A percentile compares a stretch with the other conserved stretches of the same genome.
Conservation (phyloP, 2,888 invertebrate species). For the Silvanus unidentatus region DNA sequence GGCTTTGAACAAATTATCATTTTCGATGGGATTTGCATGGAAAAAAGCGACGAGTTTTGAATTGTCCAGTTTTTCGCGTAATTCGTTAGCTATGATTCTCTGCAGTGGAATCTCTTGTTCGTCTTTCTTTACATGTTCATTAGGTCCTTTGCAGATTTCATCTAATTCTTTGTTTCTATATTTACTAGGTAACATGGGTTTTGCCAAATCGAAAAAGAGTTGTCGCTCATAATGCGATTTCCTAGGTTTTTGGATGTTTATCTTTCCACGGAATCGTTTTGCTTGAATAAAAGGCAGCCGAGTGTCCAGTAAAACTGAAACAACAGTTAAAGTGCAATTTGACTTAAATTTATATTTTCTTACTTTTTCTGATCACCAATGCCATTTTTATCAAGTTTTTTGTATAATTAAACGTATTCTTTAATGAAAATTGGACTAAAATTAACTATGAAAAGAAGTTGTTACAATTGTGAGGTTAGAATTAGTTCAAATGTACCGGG, state of each 20-base stretch:
- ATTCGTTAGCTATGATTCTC: conserved; percentile 65
- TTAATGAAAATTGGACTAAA: too few relatives aligned
- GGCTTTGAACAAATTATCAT: conserved; percentile 60
- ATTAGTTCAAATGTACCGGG: too few relatives aligned
- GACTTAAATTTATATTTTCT: too few relatives aligned
- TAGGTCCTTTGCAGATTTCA: conserved; percentile 50
- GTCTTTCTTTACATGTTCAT: conserved; percentile 19
- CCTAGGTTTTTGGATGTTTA: conserved; percentile 70
- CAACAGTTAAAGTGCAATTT: too few relatives aligned
- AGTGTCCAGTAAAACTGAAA: conserved; percentile 23
- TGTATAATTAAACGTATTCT: too few relatives aligned
- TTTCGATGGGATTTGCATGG: conserved; percentile 66
- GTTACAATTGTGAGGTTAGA: too few relatives aligned
- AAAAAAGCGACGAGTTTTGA: conserved; percentile 68
- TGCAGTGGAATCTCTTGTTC: conserved; percentile 62
- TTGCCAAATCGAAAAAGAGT: conserved; percentile 57
- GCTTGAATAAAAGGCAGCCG: conserved; percentile 42
- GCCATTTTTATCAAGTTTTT: too few relatives aligned
- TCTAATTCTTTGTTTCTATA: conserved; percentile 47
- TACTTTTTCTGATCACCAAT: too few relatives aligned
- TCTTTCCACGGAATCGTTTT: conserved; percentile 66
- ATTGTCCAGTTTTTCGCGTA: conserved; percentile 61
- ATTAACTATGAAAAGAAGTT: too few relatives aligned
- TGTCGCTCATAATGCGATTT: conserved; percentile 66
- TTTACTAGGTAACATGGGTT: conserved; percentile 54